Evolutionary conservation across 2,113 vertebrate species (phyloP), one percentile per base, ranked within the genome.

Genomic region (Oryzias javanicus): DNA sequence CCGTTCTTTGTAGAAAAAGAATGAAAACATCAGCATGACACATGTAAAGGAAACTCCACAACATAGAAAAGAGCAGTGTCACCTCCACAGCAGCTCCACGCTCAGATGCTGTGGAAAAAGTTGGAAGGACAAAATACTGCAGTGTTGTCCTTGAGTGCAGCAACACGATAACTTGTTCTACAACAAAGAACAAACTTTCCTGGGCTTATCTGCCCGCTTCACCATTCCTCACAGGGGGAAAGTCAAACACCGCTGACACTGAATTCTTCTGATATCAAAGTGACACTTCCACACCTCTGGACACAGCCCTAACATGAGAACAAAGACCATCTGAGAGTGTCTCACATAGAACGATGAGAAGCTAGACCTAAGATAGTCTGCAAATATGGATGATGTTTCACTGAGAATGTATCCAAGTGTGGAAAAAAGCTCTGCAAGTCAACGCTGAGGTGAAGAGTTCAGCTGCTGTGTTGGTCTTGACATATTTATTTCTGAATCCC

Each of bases 261-360:
- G 46, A 60, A 72, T 58, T 47, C 41, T 54, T 52, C 62, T 54
- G 76, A 8, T 46, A 71, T 60, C 63, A 56, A 62, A 79, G 80
- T 76, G 81, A 24, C 72, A 40, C 79, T 56, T 35, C 8, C 35
- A 35, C 35, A 35, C 35, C 8, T 12, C 7, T 35, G 35, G 35
- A 35, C 8, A 35, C 8, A 2, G 3, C 2, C 10, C 35, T 10
- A 12, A 41, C 52, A 18, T 48, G 14, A 40, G 44, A 51, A 40
- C 29, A 41, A 18, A 40, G n/a, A 40, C 42, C n/a, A n/a, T n/a
- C n/a, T 42, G 57, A 12, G 57, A 12, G 1, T 7, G 14, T 45
- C 14, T 49, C 12, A 46, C 10, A 47, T 19, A 60, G 12, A 16
- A 16, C n/a, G 48, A 6, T 12, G n/a, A 55, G 15, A 16, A 7